These are phyloP conservation scores for Climacteris rufus DNA, from an alignment of 2,113 vertebrate genomes.

Conservation along the genomic window DNA sequence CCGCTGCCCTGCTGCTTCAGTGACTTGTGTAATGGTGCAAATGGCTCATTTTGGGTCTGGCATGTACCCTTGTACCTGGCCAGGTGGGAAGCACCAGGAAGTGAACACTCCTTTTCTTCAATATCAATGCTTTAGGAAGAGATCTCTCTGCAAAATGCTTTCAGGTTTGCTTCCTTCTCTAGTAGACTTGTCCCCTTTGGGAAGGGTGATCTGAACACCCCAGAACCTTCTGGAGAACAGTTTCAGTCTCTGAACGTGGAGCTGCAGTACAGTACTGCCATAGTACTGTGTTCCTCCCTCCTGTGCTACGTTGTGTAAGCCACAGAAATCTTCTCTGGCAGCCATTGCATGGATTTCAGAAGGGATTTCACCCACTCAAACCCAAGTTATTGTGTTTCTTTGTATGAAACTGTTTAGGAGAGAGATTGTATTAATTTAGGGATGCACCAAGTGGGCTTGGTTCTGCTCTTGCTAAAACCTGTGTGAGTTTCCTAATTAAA, in stretches of 20 bases:
- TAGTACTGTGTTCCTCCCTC: background rate
- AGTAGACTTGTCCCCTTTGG: background rate
- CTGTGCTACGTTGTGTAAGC: accelerated
- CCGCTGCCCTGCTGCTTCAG: background rate
- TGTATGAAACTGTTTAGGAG: background rate
- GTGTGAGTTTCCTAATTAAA: background rate
- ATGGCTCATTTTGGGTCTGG: background rate
- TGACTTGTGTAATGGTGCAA: background rate
- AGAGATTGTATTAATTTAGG: background rate
- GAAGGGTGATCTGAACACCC: background rate
- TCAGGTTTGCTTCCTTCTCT: background rate
- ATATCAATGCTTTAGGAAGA: background rate
- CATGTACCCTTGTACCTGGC: accelerated
- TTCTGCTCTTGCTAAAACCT: background rate
- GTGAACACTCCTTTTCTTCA: background rate
- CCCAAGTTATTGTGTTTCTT: background rate
- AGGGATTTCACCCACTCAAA: background rate
- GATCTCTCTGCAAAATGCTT: background rate
- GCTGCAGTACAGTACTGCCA: background rate
- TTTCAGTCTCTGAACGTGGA: background rate
- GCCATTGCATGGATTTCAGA: accelerated
- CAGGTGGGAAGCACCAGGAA: background rate
- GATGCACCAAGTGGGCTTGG: background rate
- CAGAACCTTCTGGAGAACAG: background rate
- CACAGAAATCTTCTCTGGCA: background rate